Evolutionary conservation across 2,888 invertebrate genomes (phyloP).

Genomic region (Polyommatus icarus): DNA sequence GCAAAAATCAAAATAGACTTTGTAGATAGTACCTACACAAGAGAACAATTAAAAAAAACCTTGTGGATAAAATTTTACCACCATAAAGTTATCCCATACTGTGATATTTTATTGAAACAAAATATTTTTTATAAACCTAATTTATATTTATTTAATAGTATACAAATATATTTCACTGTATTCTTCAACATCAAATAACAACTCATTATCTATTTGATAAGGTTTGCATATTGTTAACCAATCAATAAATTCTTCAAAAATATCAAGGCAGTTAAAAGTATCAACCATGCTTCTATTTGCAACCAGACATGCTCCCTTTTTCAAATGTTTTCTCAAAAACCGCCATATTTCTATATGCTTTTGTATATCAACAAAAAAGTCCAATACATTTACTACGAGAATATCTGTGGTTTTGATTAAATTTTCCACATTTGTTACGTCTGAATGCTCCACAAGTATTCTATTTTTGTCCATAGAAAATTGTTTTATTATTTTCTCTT

Average conservation of each 20-base stretch:
- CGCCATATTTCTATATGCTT: slow-evolving; percentile 82
- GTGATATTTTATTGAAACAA: not conserved
- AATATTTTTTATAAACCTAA: not conserved
- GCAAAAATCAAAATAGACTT: no score
- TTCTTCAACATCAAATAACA: slow-evolving; percentile 68
- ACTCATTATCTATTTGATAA: slow-evolving; percentile 67
- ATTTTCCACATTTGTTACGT: slow-evolving; percentile 78
- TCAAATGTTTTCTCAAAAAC: slow-evolving; percentile 77
- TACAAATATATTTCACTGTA: slow-evolving; percentile 66
- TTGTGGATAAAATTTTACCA: no score
- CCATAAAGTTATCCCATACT: no score
- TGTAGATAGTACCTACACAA: no score
- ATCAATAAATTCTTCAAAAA: slow-evolving; percentile 68
- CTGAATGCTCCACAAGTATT: slow-evolving; percentile 79
- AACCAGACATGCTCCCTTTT: slow-evolving; percentile 80
- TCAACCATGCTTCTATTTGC: slow-evolving; percentile 80
- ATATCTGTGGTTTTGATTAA: slow-evolving; percentile 80
- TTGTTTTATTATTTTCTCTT: slow-evolving; percentile 78
- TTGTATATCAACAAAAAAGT: slow-evolving; percentile 82
- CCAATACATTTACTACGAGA: slow-evolving; percentile 84
- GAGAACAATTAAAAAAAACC: no score
- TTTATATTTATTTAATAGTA: slow-evolving; percentile 35
- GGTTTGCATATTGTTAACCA: slow-evolving; percentile 74
- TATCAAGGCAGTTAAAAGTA: slow-evolving; percentile 69
- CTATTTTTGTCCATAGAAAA: slow-evolving; percentile 73